A percentile compares a stretch with the other conserved stretches of the same genome.
Evolutionary conservation across 2,797 vertebrate genomes (phyloP).

Genomic region (Sparus aurata): DNA sequence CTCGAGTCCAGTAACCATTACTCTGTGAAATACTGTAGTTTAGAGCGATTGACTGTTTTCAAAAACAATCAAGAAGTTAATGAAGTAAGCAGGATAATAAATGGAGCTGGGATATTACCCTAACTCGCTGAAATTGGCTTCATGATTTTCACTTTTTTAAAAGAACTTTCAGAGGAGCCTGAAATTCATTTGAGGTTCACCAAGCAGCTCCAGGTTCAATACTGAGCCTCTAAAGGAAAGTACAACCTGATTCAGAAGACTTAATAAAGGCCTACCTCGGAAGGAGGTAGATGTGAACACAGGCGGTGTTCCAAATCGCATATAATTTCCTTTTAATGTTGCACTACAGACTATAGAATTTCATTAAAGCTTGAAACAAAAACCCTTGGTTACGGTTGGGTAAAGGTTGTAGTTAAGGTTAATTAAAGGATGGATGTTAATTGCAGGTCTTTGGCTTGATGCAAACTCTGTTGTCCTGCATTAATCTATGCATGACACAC

Average conservation of each 20-base stretch:
- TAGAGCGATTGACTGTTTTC: slow-evolving; percentile 15
- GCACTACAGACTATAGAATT: too few species aligned
- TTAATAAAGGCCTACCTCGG: neutral
- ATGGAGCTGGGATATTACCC: neutral
- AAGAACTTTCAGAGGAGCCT: neutral
- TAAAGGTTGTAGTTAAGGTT: neutral
- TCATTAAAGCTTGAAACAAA: neutral
- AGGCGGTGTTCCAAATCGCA: too few species aligned
- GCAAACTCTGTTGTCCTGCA: neutral
- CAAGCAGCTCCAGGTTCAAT: neutral
- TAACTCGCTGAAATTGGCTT: neutral
- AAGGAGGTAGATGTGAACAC: neutral
- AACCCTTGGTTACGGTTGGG: neutral
- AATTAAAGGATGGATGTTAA: neutral
- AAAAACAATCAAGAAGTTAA: slow-evolving; percentile 35
- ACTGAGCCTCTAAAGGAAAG: neutral
- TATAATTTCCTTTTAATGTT: too few species aligned
- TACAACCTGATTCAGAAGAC: neutral
- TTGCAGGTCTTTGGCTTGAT: neutral
- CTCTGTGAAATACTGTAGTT: neutral
- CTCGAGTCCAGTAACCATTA: slow-evolving; percentile 15
- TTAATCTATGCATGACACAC: neutral
- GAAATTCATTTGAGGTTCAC: neutral
- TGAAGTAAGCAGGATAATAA: slow-evolving; percentile 1
- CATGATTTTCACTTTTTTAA: neutral